Conservation (phyloP, 2,797 vertebrate species). For the Naso thynnoides region DNA sequence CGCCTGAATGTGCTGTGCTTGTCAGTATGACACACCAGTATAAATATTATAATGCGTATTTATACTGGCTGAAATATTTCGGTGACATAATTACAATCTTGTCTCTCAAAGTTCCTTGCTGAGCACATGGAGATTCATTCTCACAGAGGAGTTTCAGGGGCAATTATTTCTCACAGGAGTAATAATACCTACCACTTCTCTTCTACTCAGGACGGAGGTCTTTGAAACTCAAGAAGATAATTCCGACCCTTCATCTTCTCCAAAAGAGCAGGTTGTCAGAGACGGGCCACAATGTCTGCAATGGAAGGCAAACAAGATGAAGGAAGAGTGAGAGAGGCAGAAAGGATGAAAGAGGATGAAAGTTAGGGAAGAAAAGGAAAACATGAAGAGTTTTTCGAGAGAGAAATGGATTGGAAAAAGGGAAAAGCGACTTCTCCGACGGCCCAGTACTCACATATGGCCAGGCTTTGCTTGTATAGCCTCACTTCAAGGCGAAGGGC, state of each 20-base stretch:
- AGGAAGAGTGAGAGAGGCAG: conserved; percentile 10
- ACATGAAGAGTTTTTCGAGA: conserved; percentile 1
- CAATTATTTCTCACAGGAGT: conserved; percentile 63
- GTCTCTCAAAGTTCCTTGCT: conserved; percentile 42
- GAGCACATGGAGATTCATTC: conserved; percentile 42
- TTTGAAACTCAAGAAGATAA: conserved; percentile 71
- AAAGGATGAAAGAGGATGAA: conserved; percentile 4
- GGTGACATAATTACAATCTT: conserved; percentile 65
- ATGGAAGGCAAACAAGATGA: conserved; percentile 36
- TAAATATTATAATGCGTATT: conserved; percentile 56
- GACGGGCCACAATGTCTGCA: conserved; percentile 40
- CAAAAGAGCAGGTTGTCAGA: conserved; percentile 49
- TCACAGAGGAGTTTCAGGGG: conserved; percentile 21
- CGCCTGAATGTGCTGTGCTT: conserved; percentile 39
- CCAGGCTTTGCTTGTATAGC: conserved; percentile 82
- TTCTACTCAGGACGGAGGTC: conserved; percentile 48
- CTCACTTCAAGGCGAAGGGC: conserved; percentile 83
- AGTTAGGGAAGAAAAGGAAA: background rate
- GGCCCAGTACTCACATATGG: conserved; percentile 75
- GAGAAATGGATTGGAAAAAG: conserved; percentile 27
- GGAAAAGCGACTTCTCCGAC: conserved; percentile 49
- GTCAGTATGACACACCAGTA: conserved; percentile 48
- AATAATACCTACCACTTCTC: conserved; percentile 55
- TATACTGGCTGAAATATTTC: conserved; percentile 64
- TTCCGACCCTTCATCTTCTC: conserved; percentile 63